Base-by-base conservation (phyloP, 2,888 invertebrate species). In the Aleiodes leptofemur region DNA sequence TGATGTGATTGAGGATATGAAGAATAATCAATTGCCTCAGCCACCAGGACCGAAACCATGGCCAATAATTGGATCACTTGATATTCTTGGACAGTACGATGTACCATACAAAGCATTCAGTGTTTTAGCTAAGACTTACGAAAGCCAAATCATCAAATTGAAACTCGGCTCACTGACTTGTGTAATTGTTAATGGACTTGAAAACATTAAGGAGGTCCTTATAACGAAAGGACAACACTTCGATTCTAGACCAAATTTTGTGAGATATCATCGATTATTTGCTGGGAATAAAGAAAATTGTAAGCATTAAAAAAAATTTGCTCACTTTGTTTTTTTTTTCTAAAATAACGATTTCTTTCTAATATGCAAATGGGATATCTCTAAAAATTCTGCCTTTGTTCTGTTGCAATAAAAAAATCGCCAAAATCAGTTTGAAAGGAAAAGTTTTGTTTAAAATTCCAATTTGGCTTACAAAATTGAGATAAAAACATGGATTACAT, bases 251-350 rank as follows among this genome's bases (percentile, higher is more conserved):
- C 94, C 94, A 0, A 92, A 93, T 85, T 94, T 94, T 84, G 84
- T 90, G 72, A 90, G 94, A 78, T 94, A 93, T 86, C 91, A 92
- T 78, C 89, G 91, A 66, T 91, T 94, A 23, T 94, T 94, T 87
- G 91, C 91, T 73, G 93, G 93, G 55, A 91, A 93, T 86, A 93
- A 93, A 84, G 92, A 93, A 83, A 93, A 93, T 85, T 94, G 94
- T 94, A 90, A 93, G 94, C 91, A 79, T 73, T 75, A 81, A 79
- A 34, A 48, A 4, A 43, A 14, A 53, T 51, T 50, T 79, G 16
- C 23, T 3, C 23, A n/a, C 53, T 56, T 51, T 59, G 9, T 16
- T 68, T 34, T 72, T 50, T 55, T 69, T 23, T 16, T 14, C 11
- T n/a, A 16, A 5, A 2, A 9, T 0, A 8, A 48, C 5, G 38